A percentile compares a stretch with the other conserved stretches of the same genome.
These are phyloP conservation scores for Phalacrocorax pelagicus DNA, from an alignment of 2,113 vertebrate species.

Conservation along the genomic window DNA sequence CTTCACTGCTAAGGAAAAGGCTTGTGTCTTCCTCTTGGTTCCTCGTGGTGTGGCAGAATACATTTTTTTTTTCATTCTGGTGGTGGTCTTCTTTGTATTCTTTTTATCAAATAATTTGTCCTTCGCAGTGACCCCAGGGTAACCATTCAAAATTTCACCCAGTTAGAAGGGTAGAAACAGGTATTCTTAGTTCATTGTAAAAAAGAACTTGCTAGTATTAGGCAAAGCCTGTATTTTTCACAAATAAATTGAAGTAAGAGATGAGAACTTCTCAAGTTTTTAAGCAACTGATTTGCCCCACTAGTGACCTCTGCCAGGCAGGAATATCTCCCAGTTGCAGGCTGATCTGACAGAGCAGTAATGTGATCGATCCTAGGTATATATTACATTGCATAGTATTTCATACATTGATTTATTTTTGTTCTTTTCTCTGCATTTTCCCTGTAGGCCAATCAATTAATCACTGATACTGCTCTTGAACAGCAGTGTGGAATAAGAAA, in stretches of 20 bases:
- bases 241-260: neutral
- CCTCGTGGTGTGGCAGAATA: neutral
- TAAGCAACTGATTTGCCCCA: conserved; percentile 29
- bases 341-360: neutral
- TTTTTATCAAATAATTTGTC: neutral
- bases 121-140: neutral
- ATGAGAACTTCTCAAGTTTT: neutral
- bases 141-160: neutral
- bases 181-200: neutral
- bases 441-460: conserved; percentile 56
- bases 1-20: neutral
- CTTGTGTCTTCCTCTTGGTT: neutral
- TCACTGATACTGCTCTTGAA: conserved; percentile 31
- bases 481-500: conserved; percentile 23
- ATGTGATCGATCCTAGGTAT: conserved; percentile 34
- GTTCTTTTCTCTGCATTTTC: conserved; percentile 30
- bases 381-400: conserved; percentile 21
- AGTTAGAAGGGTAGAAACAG: neutral
- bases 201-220: neutral
- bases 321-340: conserved; percentile 18
- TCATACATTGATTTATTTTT: conserved; percentile 56
- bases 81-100: neutral
- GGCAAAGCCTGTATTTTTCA: neutral
- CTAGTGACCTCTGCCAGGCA: conserved; percentile 33
- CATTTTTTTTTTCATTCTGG: neutral